phyloP scores from a whole-genome alignment of 2,113 vertebrate species.

The Rutilus rutilus region DNA sequence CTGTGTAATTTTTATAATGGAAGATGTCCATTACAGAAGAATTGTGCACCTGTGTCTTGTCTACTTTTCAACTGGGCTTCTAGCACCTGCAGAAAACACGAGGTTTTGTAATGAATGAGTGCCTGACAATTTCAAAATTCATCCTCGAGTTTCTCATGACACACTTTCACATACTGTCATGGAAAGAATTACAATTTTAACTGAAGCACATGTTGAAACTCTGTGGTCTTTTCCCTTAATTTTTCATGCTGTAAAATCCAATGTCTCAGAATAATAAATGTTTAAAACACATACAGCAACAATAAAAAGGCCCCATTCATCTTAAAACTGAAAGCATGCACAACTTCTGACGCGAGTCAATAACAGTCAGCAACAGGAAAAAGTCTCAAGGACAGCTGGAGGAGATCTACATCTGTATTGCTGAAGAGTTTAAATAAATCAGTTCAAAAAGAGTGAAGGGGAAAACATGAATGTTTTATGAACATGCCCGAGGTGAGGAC shows the following conservation, averaged over 20 bases:
- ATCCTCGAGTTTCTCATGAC: neutral
- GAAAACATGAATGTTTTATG: slow-evolving; percentile 35
- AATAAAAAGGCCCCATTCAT: neutral
- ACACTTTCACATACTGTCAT: neutral
- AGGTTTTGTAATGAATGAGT: slow-evolving; percentile 13
- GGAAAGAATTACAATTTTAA: neutral
- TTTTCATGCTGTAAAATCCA: neutral
- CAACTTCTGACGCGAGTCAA: neutral
- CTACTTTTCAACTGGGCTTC: slow-evolving; percentile 38
- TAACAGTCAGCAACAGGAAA: neutral
- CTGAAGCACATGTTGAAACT: neutral
- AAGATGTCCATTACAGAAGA: slow-evolving; percentile 38
- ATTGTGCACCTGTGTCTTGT: slow-evolving; percentile 47
- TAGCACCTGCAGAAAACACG: slow-evolving; percentile 52
- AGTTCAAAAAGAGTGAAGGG: neutral
- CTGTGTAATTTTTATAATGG: slow-evolving; percentile 21
- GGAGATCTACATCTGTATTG: neutral
- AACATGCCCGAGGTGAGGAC: slow-evolving; percentile 16
- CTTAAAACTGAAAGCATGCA: neutral
- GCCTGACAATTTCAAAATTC: slow-evolving; percentile 29
- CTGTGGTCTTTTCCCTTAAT: neutral
- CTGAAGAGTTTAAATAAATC: slow-evolving; percentile 17
- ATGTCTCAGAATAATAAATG: neutral
- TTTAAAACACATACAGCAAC: neutral
- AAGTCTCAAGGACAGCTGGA: slow-evolving; percentile 11